Percentiles rank a stretch among this genome's conserved stretches.
Evolutionary conservation across 2,888 invertebrate genomes (phyloP).

Genomic region (Odontocolon sp.): DNA sequence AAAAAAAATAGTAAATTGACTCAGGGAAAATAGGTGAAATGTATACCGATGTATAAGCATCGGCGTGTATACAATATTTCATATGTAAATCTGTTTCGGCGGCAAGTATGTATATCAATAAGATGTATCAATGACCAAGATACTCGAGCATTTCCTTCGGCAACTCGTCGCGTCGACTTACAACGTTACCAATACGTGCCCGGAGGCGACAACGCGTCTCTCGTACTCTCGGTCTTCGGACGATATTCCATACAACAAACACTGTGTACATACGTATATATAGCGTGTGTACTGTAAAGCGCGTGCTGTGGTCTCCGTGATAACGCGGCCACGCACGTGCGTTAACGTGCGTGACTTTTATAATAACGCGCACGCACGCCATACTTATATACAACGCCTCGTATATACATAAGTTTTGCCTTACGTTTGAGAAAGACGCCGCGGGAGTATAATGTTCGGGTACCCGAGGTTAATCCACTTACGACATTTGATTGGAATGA

Average conservation of each 20-base stretch:
- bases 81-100: too few species aligned
- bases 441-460: slow-evolving; percentile 50
- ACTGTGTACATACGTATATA: background rate
- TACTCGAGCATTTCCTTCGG: slow-evolving; percentile 8
- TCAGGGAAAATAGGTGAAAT: too few species aligned
- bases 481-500: slow-evolving; percentile 61
- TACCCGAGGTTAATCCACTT: slow-evolving; percentile 62
- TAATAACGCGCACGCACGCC: slow-evolving; percentile 50
- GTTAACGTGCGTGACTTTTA: slow-evolving; percentile 57
- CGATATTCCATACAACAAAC: background rate
- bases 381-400: slow-evolving; percentile 1
- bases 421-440: slow-evolving; percentile 37
- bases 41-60: too few species aligned
- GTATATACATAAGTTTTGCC: slow-evolving; percentile 21
- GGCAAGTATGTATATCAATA: slow-evolving; percentile 23
- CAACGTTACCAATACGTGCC: slow-evolving; percentile 36
- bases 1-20: too few species aligned
- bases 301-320: slow-evolving; percentile 35
- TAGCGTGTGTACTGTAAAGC: background rate
- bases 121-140: slow-evolving; percentile 44
- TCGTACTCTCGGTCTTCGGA: slow-evolving; percentile 14
- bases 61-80: too few species aligned
- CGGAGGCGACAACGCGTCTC: slow-evolving; percentile 44
- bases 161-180: background rate
- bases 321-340: slow-evolving; percentile 56